Conservation (phyloP, 1,140 invertebrate genomes). For the Trigoniulus corallinus region DNA sequence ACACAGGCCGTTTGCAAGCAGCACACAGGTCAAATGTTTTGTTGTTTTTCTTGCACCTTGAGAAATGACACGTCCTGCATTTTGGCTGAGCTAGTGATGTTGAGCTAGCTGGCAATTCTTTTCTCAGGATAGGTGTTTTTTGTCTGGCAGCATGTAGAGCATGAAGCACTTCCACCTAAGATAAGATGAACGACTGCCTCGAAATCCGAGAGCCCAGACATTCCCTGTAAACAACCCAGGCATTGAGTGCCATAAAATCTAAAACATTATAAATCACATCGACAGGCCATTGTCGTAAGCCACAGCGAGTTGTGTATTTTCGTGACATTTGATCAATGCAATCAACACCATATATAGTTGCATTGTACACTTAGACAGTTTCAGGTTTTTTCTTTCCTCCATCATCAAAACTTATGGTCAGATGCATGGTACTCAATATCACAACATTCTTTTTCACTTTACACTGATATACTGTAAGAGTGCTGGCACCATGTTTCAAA, state of each 20-base stretch:
- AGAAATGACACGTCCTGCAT: neutral
- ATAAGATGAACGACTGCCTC: neutral
- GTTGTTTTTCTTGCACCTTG: neutral
- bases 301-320: slow-evolving; percentile 1
- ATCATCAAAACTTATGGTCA: neutral
- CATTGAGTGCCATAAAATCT: slow-evolving; percentile 5
- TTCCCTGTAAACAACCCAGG: slow-evolving; percentile 2
- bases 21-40: neutral
- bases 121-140: neutral
- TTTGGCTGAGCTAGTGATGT: neutral
- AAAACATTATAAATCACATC: slow-evolving; percentile 10
- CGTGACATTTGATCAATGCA: slow-evolving; percentile 6
- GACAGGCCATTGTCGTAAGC: slow-evolving; percentile 5
- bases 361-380: slow-evolving; percentile 1
- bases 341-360: slow-evolving; percentile 5
- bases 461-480: neutral
- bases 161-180: slow-evolving; percentile 1
- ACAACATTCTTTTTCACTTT: neutral
- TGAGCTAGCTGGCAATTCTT: neutral
- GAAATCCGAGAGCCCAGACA: neutral
- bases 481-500: neutral
- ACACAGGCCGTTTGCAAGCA: neutral
- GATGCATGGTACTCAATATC: neutral
- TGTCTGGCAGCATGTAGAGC: neutral
- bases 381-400: neutral